Percentiles rank a stretch among this genome's conserved stretches.
Conservation (phyloP, 2,797 vertebrate genomes). For the Heteromormyrus szaboi region DNA sequence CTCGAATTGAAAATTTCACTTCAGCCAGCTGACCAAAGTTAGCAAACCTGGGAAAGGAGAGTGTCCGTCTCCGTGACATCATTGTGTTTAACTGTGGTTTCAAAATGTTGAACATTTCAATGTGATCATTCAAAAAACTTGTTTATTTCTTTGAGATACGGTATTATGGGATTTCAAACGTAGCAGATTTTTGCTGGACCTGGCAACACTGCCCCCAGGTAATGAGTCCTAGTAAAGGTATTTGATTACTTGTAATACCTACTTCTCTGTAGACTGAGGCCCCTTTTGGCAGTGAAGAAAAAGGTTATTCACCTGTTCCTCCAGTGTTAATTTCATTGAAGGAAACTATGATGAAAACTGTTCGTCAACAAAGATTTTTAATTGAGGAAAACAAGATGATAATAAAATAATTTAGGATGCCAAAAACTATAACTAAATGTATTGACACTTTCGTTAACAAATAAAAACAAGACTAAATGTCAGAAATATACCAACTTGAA, state of each 20-base stretch:
- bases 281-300: background rate
- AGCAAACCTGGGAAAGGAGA: no score
- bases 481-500: background rate
- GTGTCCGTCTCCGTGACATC: background rate
- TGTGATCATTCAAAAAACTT: no score
- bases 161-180: no score
- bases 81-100: background rate
- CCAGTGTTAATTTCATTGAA: background rate
- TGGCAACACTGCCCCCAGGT: background rate
- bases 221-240: background rate
- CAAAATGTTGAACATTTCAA: no score
- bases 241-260: background rate
- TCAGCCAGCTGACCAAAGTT: background rate
- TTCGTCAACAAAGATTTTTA: background rate
- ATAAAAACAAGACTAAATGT: background rate
- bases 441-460: background rate
- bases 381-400: background rate
- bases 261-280: background rate
- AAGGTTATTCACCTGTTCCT: background rate
- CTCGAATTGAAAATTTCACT: background rate
- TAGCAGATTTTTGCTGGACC: no score
- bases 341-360: background rate
- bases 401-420: background rate
- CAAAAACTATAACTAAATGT: background rate
- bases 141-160: no score